Base-by-base conservation (phyloP, 2,888 invertebrate genomes). In the Invenusta paracnida region DNA sequence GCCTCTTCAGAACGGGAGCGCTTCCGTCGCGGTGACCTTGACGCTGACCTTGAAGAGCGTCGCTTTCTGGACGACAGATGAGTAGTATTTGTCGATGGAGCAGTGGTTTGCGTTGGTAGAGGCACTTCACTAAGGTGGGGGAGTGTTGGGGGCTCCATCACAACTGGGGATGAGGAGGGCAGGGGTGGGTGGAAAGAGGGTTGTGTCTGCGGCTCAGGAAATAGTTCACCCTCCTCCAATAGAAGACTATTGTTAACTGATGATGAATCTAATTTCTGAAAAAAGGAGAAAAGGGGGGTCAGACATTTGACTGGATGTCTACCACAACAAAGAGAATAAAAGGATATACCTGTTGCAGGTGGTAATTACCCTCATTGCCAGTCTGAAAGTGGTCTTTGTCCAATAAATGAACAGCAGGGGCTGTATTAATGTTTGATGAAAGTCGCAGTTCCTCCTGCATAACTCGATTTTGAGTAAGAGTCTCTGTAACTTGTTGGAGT, bases 401-500 rank as follows among this genome's bases (percentile, higher is more conserved):
- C 48, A 11, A 5, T 5, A 48, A 17, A 11, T 5, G 48, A 48
- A 48, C 48, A 17, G 17, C 5, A 48, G 5, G 5, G 48, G 48
- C 48, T 5, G 48, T 48, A 48, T 48, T 48, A 17, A 11, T 48
- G 48, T 48, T 48, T 5, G 48, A 25, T 5, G 73, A 73, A 5
- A 13, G 5, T 23, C n/a, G 25, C 67, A 86, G 29, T 29, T 86
- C 84, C 25, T 86, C 86, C 31, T 86, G 86, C 17, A 86, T 85
- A 23, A 29, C 85, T 0, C 86, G 48, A n/a, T 89, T 89, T 86
- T 90, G 90, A 87, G 90, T 91, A 82, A 91, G 88, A 0, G 91
- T 91, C 86, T 91, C 90, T 31, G 92, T 91, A 89, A 92, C 91
- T 87, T 92, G 93, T 89, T 97, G 96, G 83, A 97, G 92, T 89